Percentiles rank a stretch among this genome's conserved stretches.
phyloP scores from a whole-genome alignment of 2,797 vertebrate species.

The Dromococcyx pavoninus region DNA sequence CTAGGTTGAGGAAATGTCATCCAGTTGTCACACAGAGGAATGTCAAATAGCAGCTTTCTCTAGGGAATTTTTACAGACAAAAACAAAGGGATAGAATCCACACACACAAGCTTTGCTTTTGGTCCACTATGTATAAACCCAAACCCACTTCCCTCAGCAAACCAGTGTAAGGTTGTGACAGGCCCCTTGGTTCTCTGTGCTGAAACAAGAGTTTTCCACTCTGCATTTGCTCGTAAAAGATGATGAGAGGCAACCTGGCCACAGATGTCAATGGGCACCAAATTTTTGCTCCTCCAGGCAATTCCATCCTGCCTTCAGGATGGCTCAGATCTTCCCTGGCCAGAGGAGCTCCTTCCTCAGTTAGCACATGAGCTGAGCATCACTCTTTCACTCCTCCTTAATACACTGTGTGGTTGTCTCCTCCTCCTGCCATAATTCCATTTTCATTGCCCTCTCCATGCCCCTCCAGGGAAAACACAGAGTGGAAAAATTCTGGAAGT shows the following conservation, averaged over 20 bases:
- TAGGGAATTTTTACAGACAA: not conserved
- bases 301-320: not conserved
- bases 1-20: not conserved
- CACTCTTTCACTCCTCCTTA: not conserved
- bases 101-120: no score
- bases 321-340: not conserved
- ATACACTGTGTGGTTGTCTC: accelerated
- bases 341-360: not conserved
- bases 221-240: not conserved
- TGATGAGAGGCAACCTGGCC: not conserved
- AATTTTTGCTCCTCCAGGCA: not conserved
- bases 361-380: not conserved
- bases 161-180: not conserved
- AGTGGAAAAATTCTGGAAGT: no score
- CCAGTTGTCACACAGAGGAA: not conserved
- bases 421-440: not conserved
- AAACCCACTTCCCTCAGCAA: not conserved
- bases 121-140: not conserved
- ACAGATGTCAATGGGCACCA: not conserved
- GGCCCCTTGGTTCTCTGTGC: not conserved
- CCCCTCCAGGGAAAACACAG: not conserved
- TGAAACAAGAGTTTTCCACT: not conserved
- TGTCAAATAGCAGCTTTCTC: not conserved
- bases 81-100: not conserved
- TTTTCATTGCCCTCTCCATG: not conserved